Base-by-base conservation (phyloP, 2,113 vertebrate genomes). In the Piprites chloris region DNA sequence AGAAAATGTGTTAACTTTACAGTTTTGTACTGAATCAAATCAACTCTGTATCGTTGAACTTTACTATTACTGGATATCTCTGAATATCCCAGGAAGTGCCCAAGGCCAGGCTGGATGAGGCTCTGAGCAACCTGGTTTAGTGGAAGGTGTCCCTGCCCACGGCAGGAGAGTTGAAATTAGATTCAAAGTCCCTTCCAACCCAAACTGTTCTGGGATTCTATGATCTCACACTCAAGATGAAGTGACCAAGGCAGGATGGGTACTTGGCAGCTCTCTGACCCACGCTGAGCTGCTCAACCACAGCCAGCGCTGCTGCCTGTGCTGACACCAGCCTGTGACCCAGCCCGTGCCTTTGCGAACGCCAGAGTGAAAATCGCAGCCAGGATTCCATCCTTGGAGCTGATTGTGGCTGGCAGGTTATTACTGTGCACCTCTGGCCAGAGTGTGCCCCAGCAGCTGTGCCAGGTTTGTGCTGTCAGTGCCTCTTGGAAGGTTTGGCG, bases 221-320 rank as follows among this genome's bases (percentile, higher is more conserved):
- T 39, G 28, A 12, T 47, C 58, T 80, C 72, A n/a, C 18, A 28
- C 26, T 79, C 15, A 10, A 5, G 6, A 18, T 19, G 44, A 74
- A 79, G 20, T 0, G 0, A 22, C n/a, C 22, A 16, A 47, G 78
- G 19, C 47, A 41, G 78, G 53, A 26, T 17, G 33, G 42, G 23
- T 20, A 15, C 44, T 9, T 59, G 79, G 39, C 46, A 83, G 33
- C 58, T 42, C 75, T n/a, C 44, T 59, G 56, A 44, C 6, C 73
- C 4, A 0, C 3, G 19, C 52, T 68, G 68, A 56, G 69, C 69
- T 59, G 49, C 63, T 46, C 3, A 5, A 7, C 67, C 6, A 1
- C 71, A 52, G n/a, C n/a, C 2, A 5, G 2, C n/a, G 41, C 0
- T 2, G 6, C 49, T 30, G 59, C 1, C 1, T n/a, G 55, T 47